A percentile compares a stretch with the other conserved stretches of the same genome.
phyloP scores from a whole-genome alignment of 1,140 invertebrate species.

The Hermatobates lingyangjiaoensis region DNA sequence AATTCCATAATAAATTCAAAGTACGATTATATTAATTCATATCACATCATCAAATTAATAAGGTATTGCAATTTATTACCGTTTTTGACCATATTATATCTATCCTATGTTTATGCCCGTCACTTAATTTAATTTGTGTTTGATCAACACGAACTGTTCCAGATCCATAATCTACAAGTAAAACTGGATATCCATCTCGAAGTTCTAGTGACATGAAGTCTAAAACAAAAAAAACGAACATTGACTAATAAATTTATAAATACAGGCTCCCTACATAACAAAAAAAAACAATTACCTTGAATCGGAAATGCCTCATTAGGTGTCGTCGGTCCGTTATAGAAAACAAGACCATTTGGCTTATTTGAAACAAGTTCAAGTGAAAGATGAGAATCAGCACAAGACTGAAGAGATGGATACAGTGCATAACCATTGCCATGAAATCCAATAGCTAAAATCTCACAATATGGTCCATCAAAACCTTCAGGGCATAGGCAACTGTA shows the following conservation, averaged over 20 bases:
- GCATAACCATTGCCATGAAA: conserved; percentile 77
- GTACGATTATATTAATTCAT: too few species aligned
- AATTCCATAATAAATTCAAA: too few species aligned
- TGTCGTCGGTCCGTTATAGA: conserved; percentile 69
- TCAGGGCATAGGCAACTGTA: conserved; percentile 37
- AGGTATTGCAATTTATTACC: too few species aligned
- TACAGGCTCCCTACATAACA: not conserved
- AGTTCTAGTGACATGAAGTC: conserved; percentile 88
- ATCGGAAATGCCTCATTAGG: conserved; percentile 36
- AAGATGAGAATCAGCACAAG: conserved; percentile 55
- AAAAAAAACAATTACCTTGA: conserved; percentile 26
- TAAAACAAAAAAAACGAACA: conserved; percentile 20
- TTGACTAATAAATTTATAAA: not conserved
- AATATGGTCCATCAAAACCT: conserved; percentile 68
- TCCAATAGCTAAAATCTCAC: conserved; percentile 68
- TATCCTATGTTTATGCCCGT: conserved; percentile 61
- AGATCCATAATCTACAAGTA: conserved; percentile 78
- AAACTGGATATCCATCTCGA: conserved; percentile 57
- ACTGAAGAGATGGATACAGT: conserved; percentile 61
- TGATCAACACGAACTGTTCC: conserved; percentile 53
- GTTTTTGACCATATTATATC: conserved; percentile 54
- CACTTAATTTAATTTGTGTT: conserved; percentile 49
- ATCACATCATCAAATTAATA: too few species aligned
- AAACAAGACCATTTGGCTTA: conserved; percentile 55
- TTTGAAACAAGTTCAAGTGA: conserved; percentile 59